Evolutionary conservation across 1,140 invertebrate genomes (phyloP).

Genomic region (Temnothorax curvispinosus): DNA sequence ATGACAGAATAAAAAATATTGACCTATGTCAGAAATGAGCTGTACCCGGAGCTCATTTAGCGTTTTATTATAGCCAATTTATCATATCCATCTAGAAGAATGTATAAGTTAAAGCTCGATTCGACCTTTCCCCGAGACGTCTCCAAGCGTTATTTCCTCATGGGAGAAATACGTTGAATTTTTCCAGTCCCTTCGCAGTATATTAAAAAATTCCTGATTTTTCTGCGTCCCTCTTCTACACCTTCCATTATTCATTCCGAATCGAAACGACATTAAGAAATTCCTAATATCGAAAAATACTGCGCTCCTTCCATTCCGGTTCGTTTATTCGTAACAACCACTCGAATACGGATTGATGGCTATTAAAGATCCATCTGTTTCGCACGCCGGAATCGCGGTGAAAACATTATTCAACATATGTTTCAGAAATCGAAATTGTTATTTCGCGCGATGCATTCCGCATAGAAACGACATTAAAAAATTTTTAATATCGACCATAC

Average conservation of each 20-base stretch:
- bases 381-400: not conserved
- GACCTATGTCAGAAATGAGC: not conserved
- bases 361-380: conserved; percentile 25
- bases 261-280: conserved; percentile 55
- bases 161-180: conserved; percentile 26
- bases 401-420: not conserved
- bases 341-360: conserved; percentile 23
- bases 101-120: conserved; percentile 9
- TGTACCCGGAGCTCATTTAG: not conserved
- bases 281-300: conserved; percentile 50
- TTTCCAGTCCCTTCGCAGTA: conserved; percentile 33
- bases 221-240: not conserved
- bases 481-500: conserved; percentile 18
- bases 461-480: not conserved
- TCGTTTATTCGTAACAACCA: conserved; percentile 25
- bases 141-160: conserved; percentile 2
- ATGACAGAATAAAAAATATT: not conserved
- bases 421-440: conserved; percentile 1
- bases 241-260: conserved; percentile 50
- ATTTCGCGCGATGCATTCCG: not conserved
- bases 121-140: not conserved
- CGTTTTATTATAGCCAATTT: conserved; percentile 30
- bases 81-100: conserved; percentile 7
- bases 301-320: conserved; percentile 21
- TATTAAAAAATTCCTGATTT: conserved; percentile 63